Evolutionary conservation across 1,140 invertebrate genomes (phyloP).

Genomic region (Apocrypta bakeri): DNA sequence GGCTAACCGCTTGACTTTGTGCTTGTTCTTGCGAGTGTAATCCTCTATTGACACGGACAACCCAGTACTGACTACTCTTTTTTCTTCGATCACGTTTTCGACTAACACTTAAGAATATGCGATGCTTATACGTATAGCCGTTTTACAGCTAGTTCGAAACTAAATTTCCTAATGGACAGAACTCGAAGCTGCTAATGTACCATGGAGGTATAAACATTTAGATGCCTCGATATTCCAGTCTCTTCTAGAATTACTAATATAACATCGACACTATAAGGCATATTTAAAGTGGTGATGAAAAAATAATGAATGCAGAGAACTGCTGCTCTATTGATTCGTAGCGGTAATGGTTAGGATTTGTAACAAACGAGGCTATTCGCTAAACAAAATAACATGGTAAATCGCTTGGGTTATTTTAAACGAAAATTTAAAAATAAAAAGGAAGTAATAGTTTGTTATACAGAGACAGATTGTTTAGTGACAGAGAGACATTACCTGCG

Average conservation of each 20-base stretch:
- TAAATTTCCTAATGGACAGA: background rate
- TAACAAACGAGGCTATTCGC: background rate
- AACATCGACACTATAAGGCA: background rate
- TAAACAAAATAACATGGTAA: background rate
- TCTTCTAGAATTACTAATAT: background rate
- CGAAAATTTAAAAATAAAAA: background rate
- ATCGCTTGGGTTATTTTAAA: constrained; percentile 27
- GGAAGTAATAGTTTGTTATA: background rate
- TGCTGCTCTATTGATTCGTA: constrained; percentile 27
- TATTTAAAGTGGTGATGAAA: background rate
- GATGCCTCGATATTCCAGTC: background rate
- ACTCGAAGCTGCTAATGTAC: background rate
- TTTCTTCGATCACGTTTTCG: background rate
- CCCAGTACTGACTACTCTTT: background rate
- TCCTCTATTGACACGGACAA: background rate
- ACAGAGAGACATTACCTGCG: constrained; percentile 43
- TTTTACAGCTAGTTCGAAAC: background rate
- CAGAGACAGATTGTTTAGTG: constrained; percentile 2
- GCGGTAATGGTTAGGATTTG: background rate
- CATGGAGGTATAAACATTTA: background rate
- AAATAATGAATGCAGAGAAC: constrained; percentile 12
- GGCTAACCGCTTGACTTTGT: background rate
- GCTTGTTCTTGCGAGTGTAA: background rate
- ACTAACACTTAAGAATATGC: background rate
- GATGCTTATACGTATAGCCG: background rate